phyloP scores from a whole-genome alignment of 2,797 vertebrate species.

The Mastacembelus armatus region DNA sequence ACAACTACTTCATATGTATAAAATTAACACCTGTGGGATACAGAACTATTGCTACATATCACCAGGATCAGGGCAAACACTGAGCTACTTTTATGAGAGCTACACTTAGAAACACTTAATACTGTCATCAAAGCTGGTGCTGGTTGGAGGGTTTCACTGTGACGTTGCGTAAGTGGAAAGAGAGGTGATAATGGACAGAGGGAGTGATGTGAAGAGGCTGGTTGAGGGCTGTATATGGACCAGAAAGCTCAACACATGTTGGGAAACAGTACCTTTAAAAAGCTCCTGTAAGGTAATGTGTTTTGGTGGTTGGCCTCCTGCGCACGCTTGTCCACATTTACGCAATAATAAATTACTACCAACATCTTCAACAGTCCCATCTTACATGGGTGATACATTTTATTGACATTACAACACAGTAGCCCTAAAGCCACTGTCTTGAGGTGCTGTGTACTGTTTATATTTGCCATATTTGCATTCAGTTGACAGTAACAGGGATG shows the following conservation, averaged over 20 bases:
- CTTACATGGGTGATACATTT: not conserved
- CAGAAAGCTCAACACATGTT: conserved; percentile 28
- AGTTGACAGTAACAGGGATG: not conserved
- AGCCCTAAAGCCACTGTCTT: not conserved
- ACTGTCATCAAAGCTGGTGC: conserved; percentile 52
- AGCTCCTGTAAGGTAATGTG: conserved; percentile 14
- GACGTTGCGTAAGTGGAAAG: conserved; percentile 27
- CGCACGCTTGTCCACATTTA: conserved; percentile 3
- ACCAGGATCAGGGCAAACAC: conserved; percentile 46
- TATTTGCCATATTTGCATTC: not conserved
- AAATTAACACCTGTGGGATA: conserved; percentile 58
- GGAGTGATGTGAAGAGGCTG: conserved; percentile 43
- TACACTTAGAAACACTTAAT: conserved; percentile 64
- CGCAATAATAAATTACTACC: not conserved
- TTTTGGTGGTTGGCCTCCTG: conserved; percentile 1
- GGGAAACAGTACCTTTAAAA: conserved; percentile 13
- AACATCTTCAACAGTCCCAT: not conserved
- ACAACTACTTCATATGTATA: conserved; percentile 49
- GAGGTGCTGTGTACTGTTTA: not conserved
- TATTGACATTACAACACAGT: conserved; percentile 1
- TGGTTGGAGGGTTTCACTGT: conserved; percentile 38
- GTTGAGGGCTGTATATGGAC: conserved; percentile 22
- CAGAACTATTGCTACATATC: conserved; percentile 53
- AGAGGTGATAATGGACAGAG: conserved; percentile 41
- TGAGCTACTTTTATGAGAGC: conserved; percentile 36